Percentiles rank a stretch among this genome's conserved stretches.
Evolutionary conservation across 2,797 vertebrate genomes (phyloP).

Genomic region (Alexandromys oeconomus): DNA sequence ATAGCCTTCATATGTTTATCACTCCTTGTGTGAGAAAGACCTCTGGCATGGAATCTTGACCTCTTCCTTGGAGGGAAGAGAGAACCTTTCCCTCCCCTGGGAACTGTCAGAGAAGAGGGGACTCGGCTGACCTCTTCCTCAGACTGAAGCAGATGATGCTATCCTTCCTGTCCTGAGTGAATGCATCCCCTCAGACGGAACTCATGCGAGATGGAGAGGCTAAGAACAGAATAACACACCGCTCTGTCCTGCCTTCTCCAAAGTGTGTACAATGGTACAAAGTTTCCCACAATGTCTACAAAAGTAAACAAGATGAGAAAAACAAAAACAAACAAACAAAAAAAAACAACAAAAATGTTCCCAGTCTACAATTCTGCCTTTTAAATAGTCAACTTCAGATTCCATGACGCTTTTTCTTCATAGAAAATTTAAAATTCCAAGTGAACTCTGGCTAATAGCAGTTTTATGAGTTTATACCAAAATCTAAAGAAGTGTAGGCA

Average conservation of each 20-base stretch:
- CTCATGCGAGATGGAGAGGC: background rate
- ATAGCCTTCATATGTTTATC: constrained; percentile 64
- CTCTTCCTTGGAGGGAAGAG: constrained; percentile 61
- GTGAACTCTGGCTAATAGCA: background rate
- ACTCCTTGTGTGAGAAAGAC: constrained; percentile 58
- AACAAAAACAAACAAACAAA: too few relatives aligned
- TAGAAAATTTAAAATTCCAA: constrained; percentile 36
- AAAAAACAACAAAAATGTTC: background rate
- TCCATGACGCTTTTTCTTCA: background rate
- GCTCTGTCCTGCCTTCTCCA: background rate
- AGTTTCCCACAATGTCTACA: background rate
- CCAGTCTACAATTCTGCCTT: background rate
- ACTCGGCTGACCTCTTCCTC: constrained; percentile 73
- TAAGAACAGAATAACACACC: background rate
- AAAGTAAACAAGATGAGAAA: constrained; percentile 2
- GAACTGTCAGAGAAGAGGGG: constrained; percentile 61
- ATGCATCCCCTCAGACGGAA: background rate
- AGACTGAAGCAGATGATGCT: constrained; percentile 63
- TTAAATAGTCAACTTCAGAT: background rate
- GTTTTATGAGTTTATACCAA: constrained; percentile 28
- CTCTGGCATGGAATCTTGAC: constrained; percentile 59
- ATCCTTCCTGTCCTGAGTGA: background rate
- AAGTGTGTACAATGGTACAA: background rate
- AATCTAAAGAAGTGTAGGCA: background rate
- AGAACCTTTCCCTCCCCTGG: constrained; percentile 27